Conservation (phyloP, 53 echinoderm and acorn worm genomes). For the Holothuria scabra region DNA sequence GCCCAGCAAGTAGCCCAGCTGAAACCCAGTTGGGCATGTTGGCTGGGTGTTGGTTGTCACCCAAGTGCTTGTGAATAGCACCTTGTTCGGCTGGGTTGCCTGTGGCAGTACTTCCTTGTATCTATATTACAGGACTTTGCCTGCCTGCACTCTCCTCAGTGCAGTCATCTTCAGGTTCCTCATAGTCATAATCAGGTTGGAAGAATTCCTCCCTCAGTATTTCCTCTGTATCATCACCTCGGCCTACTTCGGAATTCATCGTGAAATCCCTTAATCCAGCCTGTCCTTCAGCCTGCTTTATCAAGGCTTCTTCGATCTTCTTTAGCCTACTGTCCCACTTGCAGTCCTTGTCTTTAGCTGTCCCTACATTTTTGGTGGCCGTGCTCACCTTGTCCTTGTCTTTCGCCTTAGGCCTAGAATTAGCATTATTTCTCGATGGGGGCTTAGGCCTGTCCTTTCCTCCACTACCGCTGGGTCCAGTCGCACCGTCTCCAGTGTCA, state of each 20-base stretch:
- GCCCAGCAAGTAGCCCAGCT: too few species aligned
- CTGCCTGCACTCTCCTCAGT: background rate
- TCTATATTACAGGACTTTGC: background rate
- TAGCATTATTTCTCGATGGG: too few species aligned
- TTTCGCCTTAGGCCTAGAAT: too few species aligned
- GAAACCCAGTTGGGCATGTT: too few species aligned
- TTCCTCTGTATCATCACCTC: background rate
- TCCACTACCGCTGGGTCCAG: too few species aligned
- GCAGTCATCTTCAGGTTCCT: background rate
- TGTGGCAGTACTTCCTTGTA: background rate
- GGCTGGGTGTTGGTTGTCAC: too few species aligned
- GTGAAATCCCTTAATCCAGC: background rate
- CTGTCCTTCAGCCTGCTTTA: constrained; percentile 23
- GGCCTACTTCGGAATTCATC: background rate
- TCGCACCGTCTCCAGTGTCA: too few species aligned
- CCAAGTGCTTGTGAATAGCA: background rate
- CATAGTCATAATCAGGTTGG: constrained; percentile 24
- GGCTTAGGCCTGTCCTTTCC: too few species aligned
- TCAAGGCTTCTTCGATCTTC: constrained; percentile 8
- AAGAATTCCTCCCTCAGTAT: background rate
- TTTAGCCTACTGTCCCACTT: background rate
- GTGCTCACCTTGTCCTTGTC: too few species aligned
- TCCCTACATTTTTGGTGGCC: too few species aligned
- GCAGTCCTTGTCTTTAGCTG: too few species aligned
- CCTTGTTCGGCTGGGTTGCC: background rate